Evolutionary conservation across 2,888 invertebrate species (phyloP), one percentile per base, ranked within the genome.

Genomic region (Incurvaria masculella): DNA sequence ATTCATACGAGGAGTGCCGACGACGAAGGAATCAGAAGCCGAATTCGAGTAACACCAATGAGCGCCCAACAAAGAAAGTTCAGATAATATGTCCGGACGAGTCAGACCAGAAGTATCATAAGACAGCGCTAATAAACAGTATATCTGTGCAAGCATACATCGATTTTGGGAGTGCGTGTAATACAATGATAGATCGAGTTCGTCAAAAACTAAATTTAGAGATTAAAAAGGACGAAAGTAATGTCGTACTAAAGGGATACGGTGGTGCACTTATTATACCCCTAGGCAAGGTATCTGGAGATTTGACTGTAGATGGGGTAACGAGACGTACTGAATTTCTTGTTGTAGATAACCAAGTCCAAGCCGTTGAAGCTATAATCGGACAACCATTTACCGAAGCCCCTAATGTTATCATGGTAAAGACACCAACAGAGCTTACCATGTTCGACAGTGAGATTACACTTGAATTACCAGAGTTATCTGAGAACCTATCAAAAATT

Each of bases 231-330:
- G n/a, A n/a, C n/a, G n/a, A n/a, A n/a, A n/a, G n/a, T 21, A 43
- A 47, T 17, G 51, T 49, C 46, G 48, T 53, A 2, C 44, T 53
- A 20, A 52, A 47, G 20, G 51, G 50, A 2, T 53, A 52, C 50
- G 50, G 51, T 14, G 48, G 50, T 45, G 47, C 47, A 19, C 27
- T 47, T 4, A 49, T 17, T 1, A 6, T 47, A 8, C 50, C 51
- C 5, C 11, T 47, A 21, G 51, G 53, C 4, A 17, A 16, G n/a
- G 23, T 21, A 19, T 17, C 44, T 16, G 47, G 51, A 4, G 46
- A n/a, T 14, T n/a, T 51, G n/a, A 10, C 10, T 1, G 49, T 53
- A 10, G 51, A 53, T 40, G 51, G 53, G 14, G 48, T 53, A 8
- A 47, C 48, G n/a, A 50, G 26, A 20, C 6, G 18, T 2, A 45